These are phyloP conservation scores for Taxidea taxus DNA, from an alignment of 2,113 vertebrate species.

Conservation along the genomic window DNA sequence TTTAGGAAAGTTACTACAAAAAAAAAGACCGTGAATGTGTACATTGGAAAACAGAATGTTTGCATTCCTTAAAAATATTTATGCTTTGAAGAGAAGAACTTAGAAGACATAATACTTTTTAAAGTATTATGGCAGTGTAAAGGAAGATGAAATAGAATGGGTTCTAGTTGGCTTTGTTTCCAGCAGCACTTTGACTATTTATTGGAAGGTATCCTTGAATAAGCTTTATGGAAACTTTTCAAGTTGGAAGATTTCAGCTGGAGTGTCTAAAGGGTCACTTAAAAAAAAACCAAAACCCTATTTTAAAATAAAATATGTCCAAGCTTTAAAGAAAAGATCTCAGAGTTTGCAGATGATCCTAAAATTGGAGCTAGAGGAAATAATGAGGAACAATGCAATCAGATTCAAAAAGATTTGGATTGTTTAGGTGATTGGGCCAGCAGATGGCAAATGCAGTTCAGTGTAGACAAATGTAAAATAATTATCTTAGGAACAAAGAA, in stretches of 20 bases:
- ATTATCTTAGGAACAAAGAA: constrained; percentile 87
- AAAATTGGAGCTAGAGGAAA: constrained; percentile 74
- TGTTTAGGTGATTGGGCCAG: constrained; percentile 84
- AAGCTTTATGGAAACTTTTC: constrained; percentile 69
- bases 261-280: constrained; percentile 59
- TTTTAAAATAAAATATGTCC: constrained; percentile 74
- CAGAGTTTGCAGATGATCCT: constrained; percentile 74
- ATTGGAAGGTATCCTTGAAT: constrained; percentile 55
- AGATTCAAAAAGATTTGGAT: constrained; percentile 78
- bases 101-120: not conserved
- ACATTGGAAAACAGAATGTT: constrained; percentile 20
- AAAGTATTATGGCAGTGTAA: not conserved
- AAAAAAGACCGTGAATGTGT: not conserved
- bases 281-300: constrained; percentile 33
- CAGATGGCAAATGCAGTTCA: constrained; percentile 85
- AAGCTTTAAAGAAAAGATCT: constrained; percentile 72
- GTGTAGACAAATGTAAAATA: constrained; percentile 89
- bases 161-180: constrained; percentile 36
- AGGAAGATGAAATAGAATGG: not conserved
- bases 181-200: constrained; percentile 33
- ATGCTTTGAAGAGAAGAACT: constrained; percentile 32
- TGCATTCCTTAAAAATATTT: constrained; percentile 46
- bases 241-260: constrained; percentile 71
- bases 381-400: constrained; percentile 78
- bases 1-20: not conserved